These are phyloP conservation scores for Gonioctena quinquepunctata DNA, from an alignment of 1,140 invertebrate genomes.

Conservation along the genomic window DNA sequence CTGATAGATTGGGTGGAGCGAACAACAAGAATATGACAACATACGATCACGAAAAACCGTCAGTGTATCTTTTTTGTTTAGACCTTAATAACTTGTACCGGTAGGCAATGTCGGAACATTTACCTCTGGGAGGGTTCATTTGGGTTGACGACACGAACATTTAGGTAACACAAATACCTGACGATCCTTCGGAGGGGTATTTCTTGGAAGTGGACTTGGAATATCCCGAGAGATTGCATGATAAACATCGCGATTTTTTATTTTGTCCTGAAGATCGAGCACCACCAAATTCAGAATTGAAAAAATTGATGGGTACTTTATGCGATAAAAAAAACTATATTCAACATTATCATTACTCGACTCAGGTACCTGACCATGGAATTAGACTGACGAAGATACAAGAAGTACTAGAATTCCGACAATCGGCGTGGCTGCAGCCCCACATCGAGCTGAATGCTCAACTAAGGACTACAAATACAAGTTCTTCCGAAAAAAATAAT, in stretches of 20 bases:
- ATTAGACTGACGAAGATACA: slow-evolving; percentile 3
- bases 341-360: slow-evolving; percentile 47
- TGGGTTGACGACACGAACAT: slow-evolving; percentile 43
- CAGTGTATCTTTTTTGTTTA: slow-evolving; percentile 54
- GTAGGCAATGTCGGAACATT: slow-evolving; percentile 55
- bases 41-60: background rate
- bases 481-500: slow-evolving; percentile 58
- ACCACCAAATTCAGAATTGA: slow-evolving; percentile 34
- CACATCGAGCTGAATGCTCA: slow-evolving; percentile 55
- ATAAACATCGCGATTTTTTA: slow-evolving; percentile 52
- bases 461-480: slow-evolving; percentile 42
- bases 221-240: slow-evolving; percentile 26
- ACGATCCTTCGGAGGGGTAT: background rate
- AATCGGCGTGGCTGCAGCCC: slow-evolving; percentile 49
- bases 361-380: slow-evolving; percentile 1
- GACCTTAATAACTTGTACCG: slow-evolving; percentile 64
- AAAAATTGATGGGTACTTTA: slow-evolving; percentile 53
- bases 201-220: slow-evolving; percentile 47
- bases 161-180: background rate
- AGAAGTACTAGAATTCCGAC: slow-evolving; percentile 49
- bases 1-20: too few species aligned
- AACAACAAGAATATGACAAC: slow-evolving; percentile 42
- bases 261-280: slow-evolving; percentile 48
- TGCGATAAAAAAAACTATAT: slow-evolving; percentile 49
- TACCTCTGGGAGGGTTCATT: slow-evolving; percentile 56